phyloP scores from a whole-genome alignment of 2,113 vertebrate species.

The Ellobius talpinus region DNA sequence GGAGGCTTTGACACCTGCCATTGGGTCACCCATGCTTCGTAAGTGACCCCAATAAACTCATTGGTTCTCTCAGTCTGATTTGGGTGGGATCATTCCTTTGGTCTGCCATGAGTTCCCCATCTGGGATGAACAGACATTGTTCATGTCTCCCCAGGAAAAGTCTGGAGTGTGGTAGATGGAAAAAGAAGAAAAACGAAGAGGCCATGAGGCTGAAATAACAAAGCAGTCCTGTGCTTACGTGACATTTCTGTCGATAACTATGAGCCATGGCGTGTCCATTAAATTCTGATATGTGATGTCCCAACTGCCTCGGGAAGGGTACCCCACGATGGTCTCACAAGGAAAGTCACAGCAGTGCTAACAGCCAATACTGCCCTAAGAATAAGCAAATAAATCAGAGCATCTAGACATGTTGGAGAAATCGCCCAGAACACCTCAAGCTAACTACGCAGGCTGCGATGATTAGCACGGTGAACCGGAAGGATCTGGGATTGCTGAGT shows the following conservation, averaged over 20 bases:
- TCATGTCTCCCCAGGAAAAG: neutral
- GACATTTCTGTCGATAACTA: neutral
- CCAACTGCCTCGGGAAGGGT: neutral
- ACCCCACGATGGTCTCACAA: neutral
- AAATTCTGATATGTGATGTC: neutral
- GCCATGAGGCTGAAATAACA: neutral
- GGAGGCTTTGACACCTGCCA: neutral
- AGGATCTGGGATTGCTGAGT: neutral
- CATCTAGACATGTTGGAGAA: neutral
- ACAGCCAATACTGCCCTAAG: neutral
- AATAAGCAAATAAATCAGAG: neutral
- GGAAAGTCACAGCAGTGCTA: neutral
- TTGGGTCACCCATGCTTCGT: neutral
- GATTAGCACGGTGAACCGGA: neutral
- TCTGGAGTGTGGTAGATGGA: neutral
- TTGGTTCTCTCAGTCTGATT: neutral
- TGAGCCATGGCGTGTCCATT: rapidly evolving
- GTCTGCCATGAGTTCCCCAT: neutral
- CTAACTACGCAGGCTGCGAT: neutral
- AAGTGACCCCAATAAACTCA: neutral
- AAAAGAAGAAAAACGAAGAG: neutral
- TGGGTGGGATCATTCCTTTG: neutral
- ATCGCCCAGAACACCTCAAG: neutral
- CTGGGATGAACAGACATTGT: neutral
- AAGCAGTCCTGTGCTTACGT: neutral